Conservation (phyloP, 2,797 vertebrate species). For the Darevskia mixta region DNA sequence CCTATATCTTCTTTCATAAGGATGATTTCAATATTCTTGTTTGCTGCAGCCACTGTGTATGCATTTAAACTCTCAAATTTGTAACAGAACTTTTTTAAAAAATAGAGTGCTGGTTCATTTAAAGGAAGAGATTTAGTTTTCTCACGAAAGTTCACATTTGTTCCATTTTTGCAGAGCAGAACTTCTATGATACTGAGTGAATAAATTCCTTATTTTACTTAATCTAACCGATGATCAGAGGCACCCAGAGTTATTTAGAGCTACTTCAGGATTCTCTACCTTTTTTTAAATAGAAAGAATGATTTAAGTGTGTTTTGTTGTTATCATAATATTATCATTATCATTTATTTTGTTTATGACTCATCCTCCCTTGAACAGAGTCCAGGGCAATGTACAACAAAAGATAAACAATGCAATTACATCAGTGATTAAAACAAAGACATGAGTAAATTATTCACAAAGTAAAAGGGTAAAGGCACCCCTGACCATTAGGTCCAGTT, state of each 20-base stretch:
- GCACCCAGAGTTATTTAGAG: conserved; percentile 2
- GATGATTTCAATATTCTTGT: conserved; percentile 23
- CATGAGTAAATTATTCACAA: no score
- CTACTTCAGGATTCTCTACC: neutral
- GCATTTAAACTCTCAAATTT: neutral
- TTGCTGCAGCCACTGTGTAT: neutral
- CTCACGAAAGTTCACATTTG: conserved; percentile 46
- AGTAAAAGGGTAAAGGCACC: no score
- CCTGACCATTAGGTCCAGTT: no score
- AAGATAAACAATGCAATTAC: no score
- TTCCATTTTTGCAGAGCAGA: neutral
- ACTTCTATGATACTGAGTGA: conserved; percentile 29
- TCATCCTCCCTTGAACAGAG: no score
- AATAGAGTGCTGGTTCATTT: conserved; percentile 2
- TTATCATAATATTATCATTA: no score
- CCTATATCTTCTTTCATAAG: conserved; percentile 39
- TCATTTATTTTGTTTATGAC: no score
- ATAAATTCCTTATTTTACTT: conserved; percentile 29
- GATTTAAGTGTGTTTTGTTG: neutral
- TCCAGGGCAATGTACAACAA: no score
- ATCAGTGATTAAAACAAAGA: no score
- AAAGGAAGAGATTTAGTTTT: conserved; percentile 49
- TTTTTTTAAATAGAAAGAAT: neutral
- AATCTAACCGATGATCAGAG: neutral
- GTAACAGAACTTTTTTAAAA: conserved; percentile 21